Percentiles rank a stretch among this genome's conserved stretches.
Evolutionary conservation across 2,797 vertebrate genomes (phyloP).

Genomic region (Mormyrops boulengeri): DNA sequence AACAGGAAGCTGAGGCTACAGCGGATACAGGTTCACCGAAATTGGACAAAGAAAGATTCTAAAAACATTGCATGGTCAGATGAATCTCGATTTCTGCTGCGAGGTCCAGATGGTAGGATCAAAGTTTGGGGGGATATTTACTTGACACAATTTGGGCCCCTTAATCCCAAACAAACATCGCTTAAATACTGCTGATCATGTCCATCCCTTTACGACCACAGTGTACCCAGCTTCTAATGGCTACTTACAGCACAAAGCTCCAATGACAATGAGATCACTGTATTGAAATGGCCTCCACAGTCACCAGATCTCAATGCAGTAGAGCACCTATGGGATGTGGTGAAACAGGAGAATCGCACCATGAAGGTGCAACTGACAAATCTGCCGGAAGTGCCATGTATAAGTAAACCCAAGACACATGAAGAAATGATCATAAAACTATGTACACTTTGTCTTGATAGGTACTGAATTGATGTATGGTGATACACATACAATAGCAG

Average conservation of each 20-base stretch:
- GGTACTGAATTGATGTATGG: background rate
- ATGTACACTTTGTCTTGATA: background rate
- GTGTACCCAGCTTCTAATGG: background rate
- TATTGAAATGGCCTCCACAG: background rate
- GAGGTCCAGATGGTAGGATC: background rate
- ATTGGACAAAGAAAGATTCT: background rate
- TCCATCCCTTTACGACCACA: background rate
- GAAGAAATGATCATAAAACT: background rate
- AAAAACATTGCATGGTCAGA: background rate
- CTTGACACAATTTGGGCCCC: background rate
- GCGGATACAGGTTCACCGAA: background rate
- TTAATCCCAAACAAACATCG: background rate
- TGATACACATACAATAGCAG: background rate
- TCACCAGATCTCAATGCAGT: background rate
- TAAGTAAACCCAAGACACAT: background rate
- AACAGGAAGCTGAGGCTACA: background rate
- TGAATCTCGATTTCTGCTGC: background rate
- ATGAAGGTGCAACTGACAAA: background rate
- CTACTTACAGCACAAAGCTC: background rate
- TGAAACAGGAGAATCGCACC: background rate
- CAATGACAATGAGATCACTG: background rate
- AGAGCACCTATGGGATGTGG: background rate
- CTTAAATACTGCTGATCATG: background rate
- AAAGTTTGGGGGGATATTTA: background rate
- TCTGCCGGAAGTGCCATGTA: background rate